Evolutionary conservation across 1,140 invertebrate genomes (phyloP).

Genomic region (Drosophila setifemur): DNA sequence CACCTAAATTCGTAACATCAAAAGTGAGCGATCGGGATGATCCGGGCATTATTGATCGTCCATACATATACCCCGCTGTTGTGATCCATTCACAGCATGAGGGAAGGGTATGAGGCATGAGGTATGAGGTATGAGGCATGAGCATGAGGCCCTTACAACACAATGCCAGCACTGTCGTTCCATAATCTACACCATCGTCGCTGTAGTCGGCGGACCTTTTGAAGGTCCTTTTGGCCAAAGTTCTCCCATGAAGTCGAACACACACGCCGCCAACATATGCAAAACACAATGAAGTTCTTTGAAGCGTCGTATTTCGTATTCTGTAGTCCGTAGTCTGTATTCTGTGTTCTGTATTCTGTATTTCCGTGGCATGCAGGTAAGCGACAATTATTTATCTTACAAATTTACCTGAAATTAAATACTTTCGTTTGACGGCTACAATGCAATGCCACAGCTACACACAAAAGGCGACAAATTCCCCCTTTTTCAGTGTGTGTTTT

Average conservation of each 20-base stretch:
- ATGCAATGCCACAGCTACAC: conserved; percentile 25
- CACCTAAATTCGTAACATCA: conserved; percentile 33
- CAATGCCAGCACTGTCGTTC: conserved; percentile 57
- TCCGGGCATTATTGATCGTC: conserved; percentile 67
- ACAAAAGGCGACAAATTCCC: conserved; percentile 77
- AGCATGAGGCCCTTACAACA: conserved; percentile 28
- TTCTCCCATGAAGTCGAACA: conserved; percentile 48
- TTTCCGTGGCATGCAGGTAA: conserved; percentile 49
- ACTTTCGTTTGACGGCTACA: conserved; percentile 61
- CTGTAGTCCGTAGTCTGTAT: not conserved
- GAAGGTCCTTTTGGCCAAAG: conserved; percentile 78
- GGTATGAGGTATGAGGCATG: not conserved
- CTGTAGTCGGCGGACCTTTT: conserved; percentile 62
- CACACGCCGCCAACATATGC: conserved; percentile 63
- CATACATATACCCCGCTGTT: conserved; percentile 74
- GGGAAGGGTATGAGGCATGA: not conserved
- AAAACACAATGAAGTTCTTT: conserved; percentile 80
- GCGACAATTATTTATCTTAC: conserved; percentile 80
- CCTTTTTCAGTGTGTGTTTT: conserved; percentile 44
- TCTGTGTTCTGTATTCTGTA: not conserved
- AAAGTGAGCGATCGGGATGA: conserved; percentile 29
- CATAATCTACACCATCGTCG: conserved; percentile 56
- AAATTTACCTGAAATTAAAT: conserved; percentile 81
- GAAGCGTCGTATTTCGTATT: conserved; percentile 56
- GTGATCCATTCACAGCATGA: conserved; percentile 69